Base-by-base conservation (phyloP, 2,797 vertebrate species). In the Danio tinwini region DNA sequence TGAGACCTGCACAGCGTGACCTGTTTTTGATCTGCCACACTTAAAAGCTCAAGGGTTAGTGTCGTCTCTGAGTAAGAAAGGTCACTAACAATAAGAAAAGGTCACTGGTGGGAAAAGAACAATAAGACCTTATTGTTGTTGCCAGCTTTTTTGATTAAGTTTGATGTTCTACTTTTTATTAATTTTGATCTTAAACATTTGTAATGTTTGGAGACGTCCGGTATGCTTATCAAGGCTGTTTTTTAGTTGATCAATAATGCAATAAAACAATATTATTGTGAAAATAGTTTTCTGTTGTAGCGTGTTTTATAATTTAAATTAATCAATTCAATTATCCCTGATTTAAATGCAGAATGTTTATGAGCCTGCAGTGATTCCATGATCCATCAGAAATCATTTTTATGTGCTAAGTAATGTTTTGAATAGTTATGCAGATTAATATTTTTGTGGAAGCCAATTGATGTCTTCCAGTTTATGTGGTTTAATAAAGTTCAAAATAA, bases 11-110 rank as follows among this genome's bases (percentile, higher is more conserved):
- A 42, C 21, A n/a, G 11, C 16, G 17, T 75, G 45, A 63, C 40
- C 49, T 59, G 21, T 45, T 7, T 75, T 65, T 62, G 62, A 21
- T 56, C 13, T 19, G 62, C 17, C 55, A 56, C 16, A 19, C 8
- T 78, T 69, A 11, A 58, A 44, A 69, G 16, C 42, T 17, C 53
- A 45, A 4, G 11, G 37, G 42, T 58, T 58, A 7, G 49, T 63
- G 17, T 75, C 61, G 56, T 12, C 19, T 21, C 7, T 11, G 14
- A 44, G 50, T n/a, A 65, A 65, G 63, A 62, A n/a, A 65, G 70
- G 69, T 49, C 21, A 55, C 16, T 76, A n/a, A 47, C 74, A 68
- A 59, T 65, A 74, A 50, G 44, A 9, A 75, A 68, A 76, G 67
- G 67, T 77, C 69, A 42, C 65, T 21, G 16, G 19, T 77, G 13